These are phyloP conservation scores for Sphinx pinastri DNA, from an alignment of 2,888 invertebrate species.

Conservation along the genomic window DNA sequence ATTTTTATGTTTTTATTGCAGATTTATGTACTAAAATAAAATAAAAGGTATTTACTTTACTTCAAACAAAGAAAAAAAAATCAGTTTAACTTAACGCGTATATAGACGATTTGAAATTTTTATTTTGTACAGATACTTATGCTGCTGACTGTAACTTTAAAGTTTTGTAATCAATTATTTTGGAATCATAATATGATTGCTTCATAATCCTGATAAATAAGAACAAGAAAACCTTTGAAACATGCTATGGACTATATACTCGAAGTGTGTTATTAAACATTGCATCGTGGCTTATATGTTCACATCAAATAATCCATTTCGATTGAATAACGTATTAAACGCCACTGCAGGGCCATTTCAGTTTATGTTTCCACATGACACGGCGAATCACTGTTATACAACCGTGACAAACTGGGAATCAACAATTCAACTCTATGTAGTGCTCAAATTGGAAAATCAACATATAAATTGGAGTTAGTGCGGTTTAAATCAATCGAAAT, in stretches of 20 bases:
- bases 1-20: too few species aligned
- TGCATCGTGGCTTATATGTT: conserved; percentile 15
- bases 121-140: too few species aligned
- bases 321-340: conserved; percentile 33
- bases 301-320: conserved; percentile 35
- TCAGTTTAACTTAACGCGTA: too few species aligned
- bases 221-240: too few species aligned
- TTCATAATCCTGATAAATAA: background rate
- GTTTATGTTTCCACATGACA: conserved; percentile 32
- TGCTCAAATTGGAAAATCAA: background rate
- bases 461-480: background rate
- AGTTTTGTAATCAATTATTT: too few species aligned
- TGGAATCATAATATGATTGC: background rate
- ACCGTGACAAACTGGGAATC: background rate
- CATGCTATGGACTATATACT: too few species aligned
- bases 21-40: too few species aligned
- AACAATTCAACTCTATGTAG: conserved; percentile 7
- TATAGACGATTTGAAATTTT: too few species aligned
- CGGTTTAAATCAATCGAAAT: background rate
- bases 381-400: conserved; percentile 4
- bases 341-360: conserved; percentile 28
- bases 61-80: too few species aligned
- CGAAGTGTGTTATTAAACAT: conserved; percentile 1
- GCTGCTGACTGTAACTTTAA: too few species aligned
- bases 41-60: too few species aligned